phyloP scores from a whole-genome alignment of 2,113 vertebrate genomes.

The Rhinoptilus africanus region DNA sequence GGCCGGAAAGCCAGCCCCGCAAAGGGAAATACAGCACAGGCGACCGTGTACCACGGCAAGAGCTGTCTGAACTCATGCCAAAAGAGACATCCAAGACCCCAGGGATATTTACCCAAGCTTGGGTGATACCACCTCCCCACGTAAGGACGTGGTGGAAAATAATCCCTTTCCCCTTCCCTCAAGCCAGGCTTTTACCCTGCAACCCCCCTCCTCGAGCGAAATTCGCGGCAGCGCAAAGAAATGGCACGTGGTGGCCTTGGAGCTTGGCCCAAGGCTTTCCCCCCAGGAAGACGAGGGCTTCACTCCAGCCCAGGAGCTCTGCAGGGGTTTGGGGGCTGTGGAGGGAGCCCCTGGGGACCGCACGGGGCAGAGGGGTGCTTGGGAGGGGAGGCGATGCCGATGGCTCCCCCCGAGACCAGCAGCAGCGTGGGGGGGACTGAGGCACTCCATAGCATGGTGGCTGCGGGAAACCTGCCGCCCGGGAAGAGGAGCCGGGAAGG shows the following conservation, averaged over 20 bases:
- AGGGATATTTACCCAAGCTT: neutral
- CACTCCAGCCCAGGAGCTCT: neutral
- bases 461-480: accelerated
- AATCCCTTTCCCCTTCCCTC: neutral
- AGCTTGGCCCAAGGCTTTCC: neutral
- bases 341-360: neutral
- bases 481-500: neutral
- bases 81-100: neutral
- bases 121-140: neutral
- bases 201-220: neutral
- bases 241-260: neutral
- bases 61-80: neutral
- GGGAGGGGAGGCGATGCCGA: neutral
- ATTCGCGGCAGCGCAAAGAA: accelerated
- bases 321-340: accelerated
- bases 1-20: neutral
- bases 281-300: accelerated
- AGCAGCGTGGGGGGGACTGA: neutral
- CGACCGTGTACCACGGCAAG: accelerated
- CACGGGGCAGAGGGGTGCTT: neutral
- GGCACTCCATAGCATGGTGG: neutral
- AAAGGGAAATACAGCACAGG: neutral
- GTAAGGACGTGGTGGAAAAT: accelerated
- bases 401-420: neutral
- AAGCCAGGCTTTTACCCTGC: neutral